These are phyloP conservation scores for Anguilla obscura DNA, from an alignment of 2,797 vertebrate species.

Conservation along the genomic window DNA sequence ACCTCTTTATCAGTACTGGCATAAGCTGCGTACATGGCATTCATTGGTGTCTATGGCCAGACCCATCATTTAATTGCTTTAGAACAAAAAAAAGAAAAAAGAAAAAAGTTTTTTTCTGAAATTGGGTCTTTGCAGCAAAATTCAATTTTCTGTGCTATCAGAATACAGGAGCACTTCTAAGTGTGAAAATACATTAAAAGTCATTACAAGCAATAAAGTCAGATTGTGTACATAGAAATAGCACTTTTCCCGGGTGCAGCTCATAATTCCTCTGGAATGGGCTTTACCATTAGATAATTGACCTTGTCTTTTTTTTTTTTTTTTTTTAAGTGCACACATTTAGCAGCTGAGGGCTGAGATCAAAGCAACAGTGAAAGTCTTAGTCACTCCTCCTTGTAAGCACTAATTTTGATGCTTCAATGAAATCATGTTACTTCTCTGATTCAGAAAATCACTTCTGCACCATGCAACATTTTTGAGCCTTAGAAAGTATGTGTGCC, in stretches of 20 bases:
- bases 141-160: conserved; percentile 26
- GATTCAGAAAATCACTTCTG: conserved; percentile 12
- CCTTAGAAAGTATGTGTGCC: background rate
- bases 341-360: background rate
- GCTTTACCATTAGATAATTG: conserved; percentile 26
- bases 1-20: conserved; percentile 71
- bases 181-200: conserved; percentile 62
- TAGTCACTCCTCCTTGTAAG: background rate
- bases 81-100: conserved; percentile 9
- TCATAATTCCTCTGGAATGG: conserved; percentile 26
- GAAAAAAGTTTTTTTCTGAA: background rate
- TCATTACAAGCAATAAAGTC: conserved; percentile 36
- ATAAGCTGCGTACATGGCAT: conserved; percentile 55
- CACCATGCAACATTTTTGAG: background rate
- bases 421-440: background rate
- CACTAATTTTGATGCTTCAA: background rate
- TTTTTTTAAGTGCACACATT: background rate
- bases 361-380: background rate
- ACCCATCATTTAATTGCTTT: conserved; percentile 13
- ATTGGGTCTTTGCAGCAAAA: conserved; percentile 24
- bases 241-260: conserved; percentile 20
- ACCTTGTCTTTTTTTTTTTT: background rate
- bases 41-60: conserved; percentile 6
- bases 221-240: conserved; percentile 33
- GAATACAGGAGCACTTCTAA: conserved; percentile 47